Evolutionary conservation across 1,140 invertebrate species (phyloP), one percentile per base, ranked within the genome.

Genomic region (Prorops nasuta): DNA sequence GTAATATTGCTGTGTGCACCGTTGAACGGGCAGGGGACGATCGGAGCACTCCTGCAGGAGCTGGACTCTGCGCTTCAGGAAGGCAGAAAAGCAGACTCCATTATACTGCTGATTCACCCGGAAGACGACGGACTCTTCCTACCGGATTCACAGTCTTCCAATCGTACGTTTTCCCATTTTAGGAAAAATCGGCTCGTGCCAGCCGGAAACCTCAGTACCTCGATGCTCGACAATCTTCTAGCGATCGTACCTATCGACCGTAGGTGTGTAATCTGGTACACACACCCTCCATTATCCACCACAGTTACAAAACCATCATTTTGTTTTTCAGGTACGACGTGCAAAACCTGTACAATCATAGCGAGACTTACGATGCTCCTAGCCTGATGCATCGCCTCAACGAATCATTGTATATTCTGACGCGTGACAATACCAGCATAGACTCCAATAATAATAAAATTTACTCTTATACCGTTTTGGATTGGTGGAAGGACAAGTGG

Each of bases 391-490:
- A 72, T 28, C 63, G 54, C 35, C 39, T 77, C 14, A 68, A 69
- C 34, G 75, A 77, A 59, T 74, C 71, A 0, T 42, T 77, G 15
- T 58, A 65, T 20, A 64, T 76, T 17, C 43, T 76, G 16, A 66
- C 51, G n/a, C 55, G 56, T 40, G 70, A 71, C 38, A 72, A 75
- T 54, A 64, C 63, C n/a, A 72, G 59, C 22, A 61, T 74, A 42
- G 72, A 74, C 55, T 56, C 51, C 2, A 66, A 64, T 20, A 74
- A 74, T 44, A 77, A 75, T 38, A 76, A 76, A 40, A 74, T 76
- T 56, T 77, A 72, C 52, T 70, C 69, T 1, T 77, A 76, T 35
- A 60, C 61, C 20, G 44, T 77, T 16, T 35, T 76, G 34, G 58
- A 60, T 6, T 73, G 68, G 60, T 53, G 54, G 1, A 20, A 18